Conservation (phyloP, 1,140 invertebrate genomes). For the Saxidomus purpurata region DNA sequence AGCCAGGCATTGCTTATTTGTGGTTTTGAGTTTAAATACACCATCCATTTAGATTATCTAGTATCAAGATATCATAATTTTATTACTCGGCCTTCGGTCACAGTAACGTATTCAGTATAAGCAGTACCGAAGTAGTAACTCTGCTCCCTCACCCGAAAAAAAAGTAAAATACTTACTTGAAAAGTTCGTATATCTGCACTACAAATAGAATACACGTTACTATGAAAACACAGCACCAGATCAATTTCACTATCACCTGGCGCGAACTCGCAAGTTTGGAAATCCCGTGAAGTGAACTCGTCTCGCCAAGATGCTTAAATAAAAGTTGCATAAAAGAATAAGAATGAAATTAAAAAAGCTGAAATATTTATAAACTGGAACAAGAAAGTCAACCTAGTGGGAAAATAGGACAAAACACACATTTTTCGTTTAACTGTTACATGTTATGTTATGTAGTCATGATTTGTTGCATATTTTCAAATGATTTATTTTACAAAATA, state of each 20-base stretch:
- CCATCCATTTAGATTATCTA: background rate
- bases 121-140: background rate
- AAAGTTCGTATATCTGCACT: background rate
- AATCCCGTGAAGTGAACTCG: background rate
- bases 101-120: background rate
- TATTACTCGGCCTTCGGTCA: background rate
- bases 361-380: background rate
- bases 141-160: background rate
- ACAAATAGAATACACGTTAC: background rate
- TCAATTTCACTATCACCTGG: background rate
- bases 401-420: too few relatives aligned
- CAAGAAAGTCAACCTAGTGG: too few relatives aligned
- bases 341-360: background rate
- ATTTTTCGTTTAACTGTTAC: background rate
- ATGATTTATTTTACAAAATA: background rate
- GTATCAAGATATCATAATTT: background rate
- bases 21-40: too few relatives aligned
- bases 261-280: background rate
- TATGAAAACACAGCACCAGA: background rate
- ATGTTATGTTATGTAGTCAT: background rate
- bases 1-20: too few relatives aligned
- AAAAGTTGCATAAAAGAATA: too few relatives aligned
- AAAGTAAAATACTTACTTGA: background rate
- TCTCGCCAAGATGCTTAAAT: background rate
- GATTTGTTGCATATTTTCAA: background rate